Conservation (phyloP, 1,140 invertebrate species). For the Drosophila mojavensis region DNA sequence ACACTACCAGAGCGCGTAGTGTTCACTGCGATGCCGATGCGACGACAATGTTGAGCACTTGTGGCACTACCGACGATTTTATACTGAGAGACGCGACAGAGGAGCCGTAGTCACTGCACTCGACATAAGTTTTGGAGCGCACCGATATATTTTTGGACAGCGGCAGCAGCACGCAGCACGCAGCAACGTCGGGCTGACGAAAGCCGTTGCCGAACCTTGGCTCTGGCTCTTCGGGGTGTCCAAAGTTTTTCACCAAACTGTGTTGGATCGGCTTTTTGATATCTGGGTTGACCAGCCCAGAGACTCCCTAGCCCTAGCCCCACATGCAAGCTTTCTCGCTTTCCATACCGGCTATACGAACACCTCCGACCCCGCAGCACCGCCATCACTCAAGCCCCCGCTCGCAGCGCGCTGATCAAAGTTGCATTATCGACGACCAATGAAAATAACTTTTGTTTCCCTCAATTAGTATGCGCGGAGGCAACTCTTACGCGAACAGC, state of each 20-base stretch:
- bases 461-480: conserved; percentile 68
- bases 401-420: conserved; percentile 30
- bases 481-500: conserved; percentile 68
- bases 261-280: conserved; percentile 57
- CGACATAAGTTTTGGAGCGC: conserved; percentile 59
- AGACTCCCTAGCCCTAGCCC: conserved; percentile 4
- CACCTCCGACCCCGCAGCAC: conserved; percentile 13
- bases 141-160: conserved; percentile 68
- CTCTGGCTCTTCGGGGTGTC: conserved; percentile 56
- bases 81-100: conserved; percentile 56
- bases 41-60: conserved; percentile 83
- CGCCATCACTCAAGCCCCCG: conserved; percentile 2
- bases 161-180: conserved; percentile 44
- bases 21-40: conserved; percentile 77
- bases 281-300: conserved; percentile 64
- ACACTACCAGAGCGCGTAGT: conserved; percentile 70
- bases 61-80: conserved; percentile 73
- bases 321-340: conserved; percentile 70
- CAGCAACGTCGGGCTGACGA: conserved; percentile 51
- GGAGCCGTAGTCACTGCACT: conserved; percentile 27
- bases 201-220: conserved; percentile 54
- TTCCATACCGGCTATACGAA: conserved; percentile 61
- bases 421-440: conserved; percentile 75
- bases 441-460: conserved; percentile 71
- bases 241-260: conserved; percentile 75